phyloP scores from a whole-genome alignment of 2,797 vertebrate genomes.

The Lates japonicus region DNA sequence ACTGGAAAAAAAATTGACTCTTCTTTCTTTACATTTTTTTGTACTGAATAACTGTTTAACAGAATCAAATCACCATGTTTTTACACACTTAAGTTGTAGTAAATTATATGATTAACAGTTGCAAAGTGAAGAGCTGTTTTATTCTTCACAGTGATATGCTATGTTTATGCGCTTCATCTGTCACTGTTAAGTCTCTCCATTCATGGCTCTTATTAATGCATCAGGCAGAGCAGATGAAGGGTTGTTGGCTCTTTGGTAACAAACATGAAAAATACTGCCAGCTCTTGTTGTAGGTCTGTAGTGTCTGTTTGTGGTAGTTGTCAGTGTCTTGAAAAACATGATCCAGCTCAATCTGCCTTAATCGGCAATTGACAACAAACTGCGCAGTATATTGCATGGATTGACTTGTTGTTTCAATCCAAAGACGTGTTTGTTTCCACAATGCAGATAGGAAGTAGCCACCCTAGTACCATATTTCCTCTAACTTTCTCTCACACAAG shows the following conservation, averaged over 20 bases:
- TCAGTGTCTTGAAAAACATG: slow-evolving; percentile 17
- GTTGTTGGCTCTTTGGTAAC: slow-evolving; percentile 24
- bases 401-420: not conserved
- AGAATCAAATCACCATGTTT: not conserved
- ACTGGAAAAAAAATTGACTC: too few species aligned
- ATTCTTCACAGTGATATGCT: slow-evolving; percentile 2
- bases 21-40: not conserved
- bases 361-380: slow-evolving; percentile 17
- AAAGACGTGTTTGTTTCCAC: not conserved
- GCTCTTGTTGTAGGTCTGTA: slow-evolving; percentile 14
- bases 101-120: not conserved
- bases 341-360: slow-evolving; percentile 32
- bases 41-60: not conserved
- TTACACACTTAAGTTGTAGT: not conserved
- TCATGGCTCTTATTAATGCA: slow-evolving; percentile 13
- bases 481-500: not conserved
- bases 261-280: slow-evolving; percentile 24
- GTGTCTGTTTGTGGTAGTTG: slow-evolving; percentile 15
- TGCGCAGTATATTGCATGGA: not conserved
- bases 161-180: slow-evolving; percentile 15
- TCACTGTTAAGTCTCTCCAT: slow-evolving; percentile 13
- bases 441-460: not conserved
- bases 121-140: not conserved
- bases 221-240: slow-evolving; percentile 30
- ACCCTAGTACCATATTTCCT: not conserved